phyloP scores from a whole-genome alignment of 1,140 invertebrate species.

The Ips nitidus region DNA sequence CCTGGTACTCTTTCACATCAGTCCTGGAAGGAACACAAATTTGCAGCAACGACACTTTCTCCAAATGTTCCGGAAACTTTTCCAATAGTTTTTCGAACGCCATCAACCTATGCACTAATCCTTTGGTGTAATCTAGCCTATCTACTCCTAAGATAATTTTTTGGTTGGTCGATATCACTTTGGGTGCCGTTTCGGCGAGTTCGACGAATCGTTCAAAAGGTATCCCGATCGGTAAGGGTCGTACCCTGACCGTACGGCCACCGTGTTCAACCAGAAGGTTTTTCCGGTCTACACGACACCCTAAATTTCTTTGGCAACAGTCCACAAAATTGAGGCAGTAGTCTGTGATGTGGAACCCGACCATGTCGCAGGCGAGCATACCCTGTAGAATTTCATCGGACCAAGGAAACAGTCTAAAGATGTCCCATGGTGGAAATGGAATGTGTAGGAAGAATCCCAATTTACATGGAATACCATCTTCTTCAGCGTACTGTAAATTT shows the following conservation, averaged over 20 bases:
- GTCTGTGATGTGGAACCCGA: conserved; percentile 89
- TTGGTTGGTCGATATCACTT: conserved; percentile 68
- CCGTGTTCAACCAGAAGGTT: conserved; percentile 85
- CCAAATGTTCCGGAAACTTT: conserved; percentile 83
- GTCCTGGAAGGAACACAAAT: conserved; percentile 88
- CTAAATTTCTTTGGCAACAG: conserved; percentile 83
- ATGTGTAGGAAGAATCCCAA: conserved; percentile 91
- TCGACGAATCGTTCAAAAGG: conserved; percentile 85
- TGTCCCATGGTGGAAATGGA: conserved; percentile 91
- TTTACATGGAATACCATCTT: conserved; percentile 75
- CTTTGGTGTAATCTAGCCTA: conserved; percentile 89
- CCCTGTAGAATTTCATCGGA: conserved; percentile 90
- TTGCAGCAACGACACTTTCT: conserved; percentile 80
- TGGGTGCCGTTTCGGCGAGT: conserved; percentile 75
- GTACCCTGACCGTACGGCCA: conserved; percentile 77
- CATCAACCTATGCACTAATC: conserved; percentile 78
- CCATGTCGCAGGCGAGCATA: conserved; percentile 86
- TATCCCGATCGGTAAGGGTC: conserved; percentile 84
- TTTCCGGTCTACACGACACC: conserved; percentile 84
- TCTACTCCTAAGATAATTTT: conserved; percentile 86
- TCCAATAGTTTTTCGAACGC: conserved; percentile 83
- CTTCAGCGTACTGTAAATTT: conserved; percentile 65
- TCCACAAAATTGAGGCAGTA: conserved; percentile 92
- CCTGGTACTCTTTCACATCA: conserved; percentile 88
- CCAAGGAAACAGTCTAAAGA: conserved; percentile 87